Evolutionary conservation across 2,797 vertebrate species (phyloP).

Genomic region (Enteromius paludinosus): DNA sequence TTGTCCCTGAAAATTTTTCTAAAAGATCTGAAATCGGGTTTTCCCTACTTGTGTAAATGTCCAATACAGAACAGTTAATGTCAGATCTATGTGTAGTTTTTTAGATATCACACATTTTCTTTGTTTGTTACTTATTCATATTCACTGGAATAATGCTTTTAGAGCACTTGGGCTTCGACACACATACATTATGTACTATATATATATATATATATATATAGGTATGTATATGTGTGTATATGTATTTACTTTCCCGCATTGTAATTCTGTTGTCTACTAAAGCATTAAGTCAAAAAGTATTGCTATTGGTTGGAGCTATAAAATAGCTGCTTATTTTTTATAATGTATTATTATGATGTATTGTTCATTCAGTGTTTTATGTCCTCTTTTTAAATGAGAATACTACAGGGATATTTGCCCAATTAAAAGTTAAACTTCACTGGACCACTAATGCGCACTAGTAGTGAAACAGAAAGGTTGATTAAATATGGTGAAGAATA

Average conservation of each 20-base stretch:
- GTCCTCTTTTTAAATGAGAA: background rate
- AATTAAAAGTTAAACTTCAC: background rate
- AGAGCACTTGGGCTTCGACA: background rate
- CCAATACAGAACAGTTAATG: background rate
- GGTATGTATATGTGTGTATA: no score
- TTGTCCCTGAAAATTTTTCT: conserved; percentile 6
- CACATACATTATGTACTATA: no score
- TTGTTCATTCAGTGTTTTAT: background rate
- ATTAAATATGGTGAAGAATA: background rate
- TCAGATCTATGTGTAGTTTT: background rate
- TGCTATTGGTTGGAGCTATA: background rate
- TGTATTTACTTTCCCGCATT: background rate
- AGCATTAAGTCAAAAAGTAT: background rate
- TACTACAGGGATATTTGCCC: background rate
- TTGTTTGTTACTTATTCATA: background rate
- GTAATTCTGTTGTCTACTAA: background rate
- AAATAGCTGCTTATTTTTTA: background rate
- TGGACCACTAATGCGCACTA: background rate
- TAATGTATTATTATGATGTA: background rate
- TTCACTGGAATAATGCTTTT: background rate
- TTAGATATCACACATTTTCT: background rate
- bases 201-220: no score
- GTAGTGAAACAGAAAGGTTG: background rate
- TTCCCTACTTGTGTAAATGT: background rate
- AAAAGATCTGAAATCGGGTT: background rate